These are phyloP conservation scores for Drosophila punjabiensis DNA, from an alignment of 1,140 invertebrate species.

Conservation along the genomic window DNA sequence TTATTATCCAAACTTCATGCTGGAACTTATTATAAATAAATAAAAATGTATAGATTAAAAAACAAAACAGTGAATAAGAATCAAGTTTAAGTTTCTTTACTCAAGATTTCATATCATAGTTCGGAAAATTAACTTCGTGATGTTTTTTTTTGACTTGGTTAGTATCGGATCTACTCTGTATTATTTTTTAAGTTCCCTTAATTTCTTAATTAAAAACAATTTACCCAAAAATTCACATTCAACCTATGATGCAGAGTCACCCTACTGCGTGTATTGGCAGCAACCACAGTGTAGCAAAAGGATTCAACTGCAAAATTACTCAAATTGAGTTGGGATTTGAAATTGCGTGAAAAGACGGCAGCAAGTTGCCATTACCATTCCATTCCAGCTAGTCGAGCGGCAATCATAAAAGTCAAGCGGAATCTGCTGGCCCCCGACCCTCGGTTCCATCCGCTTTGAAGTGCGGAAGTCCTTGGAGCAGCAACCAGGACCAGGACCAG, in stretches of 20 bases:
- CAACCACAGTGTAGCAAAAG: conserved; percentile 68
- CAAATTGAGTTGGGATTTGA: conserved; percentile 83
- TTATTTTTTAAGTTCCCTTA: too few relatives aligned
- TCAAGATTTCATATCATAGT: too few relatives aligned
- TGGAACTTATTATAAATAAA: background rate
- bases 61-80: background rate
- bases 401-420: conserved; percentile 81
- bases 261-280: background rate
- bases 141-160: too few relatives aligned
- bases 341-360: conserved; percentile 79
- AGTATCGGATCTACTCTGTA: too few relatives aligned
- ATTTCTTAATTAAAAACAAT: too few relatives aligned
- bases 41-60: background rate
- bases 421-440: conserved; percentile 35
- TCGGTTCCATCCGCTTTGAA: conserved; percentile 42
- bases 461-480: conserved; percentile 63
- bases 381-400: conserved; percentile 53
- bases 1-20: fast-evolving
- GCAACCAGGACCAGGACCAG: conserved; percentile 27
- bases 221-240: too few relatives aligned
- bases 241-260: background rate
- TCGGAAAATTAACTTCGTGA: too few relatives aligned
- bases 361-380: conserved; percentile 60
- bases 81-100: background rate
- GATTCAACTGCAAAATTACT: conserved; percentile 80